A percentile compares a stretch with the other conserved stretches of the same genome.
phyloP scores from a whole-genome alignment of 2,888 invertebrate species.

The Gasteruption jaculator region DNA sequence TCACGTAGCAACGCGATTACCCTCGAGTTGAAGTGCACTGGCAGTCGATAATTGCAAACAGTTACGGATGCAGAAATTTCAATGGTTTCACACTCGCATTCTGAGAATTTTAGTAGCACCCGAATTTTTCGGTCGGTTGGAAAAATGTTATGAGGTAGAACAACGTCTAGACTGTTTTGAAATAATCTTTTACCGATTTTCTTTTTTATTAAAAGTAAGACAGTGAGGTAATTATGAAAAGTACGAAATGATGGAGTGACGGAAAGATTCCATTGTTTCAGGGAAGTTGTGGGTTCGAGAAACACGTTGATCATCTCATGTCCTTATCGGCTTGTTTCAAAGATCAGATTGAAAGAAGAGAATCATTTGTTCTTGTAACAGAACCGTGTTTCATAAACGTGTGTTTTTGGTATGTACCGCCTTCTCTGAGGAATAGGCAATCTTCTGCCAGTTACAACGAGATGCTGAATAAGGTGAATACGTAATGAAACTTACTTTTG shows the following conservation, averaged over 20 bases:
- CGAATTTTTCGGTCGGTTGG: too few species aligned
- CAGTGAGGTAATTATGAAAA: neutral
- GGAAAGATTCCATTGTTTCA: slow-evolving; percentile 25
- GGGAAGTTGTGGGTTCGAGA: slow-evolving; percentile 55
- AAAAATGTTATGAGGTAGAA: too few species aligned
- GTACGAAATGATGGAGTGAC: neutral
- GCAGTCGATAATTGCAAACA: too few species aligned
- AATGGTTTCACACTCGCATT: too few species aligned
- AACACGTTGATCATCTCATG: slow-evolving; percentile 55
- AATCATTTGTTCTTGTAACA: slow-evolving; percentile 51
- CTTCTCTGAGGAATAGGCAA: slow-evolving; percentile 43
- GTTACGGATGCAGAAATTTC: too few species aligned
- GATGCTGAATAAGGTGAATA: slow-evolving; percentile 49
- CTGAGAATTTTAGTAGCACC: too few species aligned
- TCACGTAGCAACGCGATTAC: too few species aligned
- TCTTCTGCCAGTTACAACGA: slow-evolving; percentile 40
- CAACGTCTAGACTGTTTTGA: too few species aligned
- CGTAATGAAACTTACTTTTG: too few species aligned
- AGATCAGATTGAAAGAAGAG: slow-evolving; percentile 44
- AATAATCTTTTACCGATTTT: too few species aligned
- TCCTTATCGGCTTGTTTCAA: slow-evolving; percentile 52
- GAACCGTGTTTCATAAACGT: slow-evolving; percentile 64
- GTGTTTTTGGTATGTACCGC: slow-evolving; percentile 70
- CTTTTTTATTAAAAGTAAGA: too few species aligned
- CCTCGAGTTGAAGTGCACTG: too few species aligned